A percentile compares a stretch with the other conserved stretches of the same genome.
phyloP scores from a whole-genome alignment of 2,888 invertebrate species.

The Oxytorus armatus region DNA sequence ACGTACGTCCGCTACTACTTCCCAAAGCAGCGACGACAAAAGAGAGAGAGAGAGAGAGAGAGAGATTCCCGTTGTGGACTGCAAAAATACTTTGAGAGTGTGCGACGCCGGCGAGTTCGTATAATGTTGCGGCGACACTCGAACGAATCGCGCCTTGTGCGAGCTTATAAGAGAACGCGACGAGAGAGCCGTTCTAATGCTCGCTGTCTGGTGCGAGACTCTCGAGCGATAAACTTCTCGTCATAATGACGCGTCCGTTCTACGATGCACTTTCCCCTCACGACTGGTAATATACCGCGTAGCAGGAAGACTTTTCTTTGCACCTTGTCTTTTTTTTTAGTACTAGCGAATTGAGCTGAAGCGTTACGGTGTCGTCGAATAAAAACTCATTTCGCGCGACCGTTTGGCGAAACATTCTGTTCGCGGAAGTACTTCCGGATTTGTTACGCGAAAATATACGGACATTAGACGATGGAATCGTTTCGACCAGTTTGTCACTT shows the following conservation, averaged over 20 bases:
- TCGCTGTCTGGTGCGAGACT: conserved; percentile 46
- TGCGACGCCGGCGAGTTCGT: conserved; percentile 8
- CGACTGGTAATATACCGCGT: conserved; percentile 45
- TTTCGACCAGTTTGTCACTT: no score
- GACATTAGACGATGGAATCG: conserved; percentile 22
- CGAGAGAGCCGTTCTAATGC: conserved; percentile 52
- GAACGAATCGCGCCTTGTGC: conserved; percentile 44
- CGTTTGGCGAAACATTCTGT: not conserved
- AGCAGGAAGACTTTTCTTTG: conserved; percentile 39
- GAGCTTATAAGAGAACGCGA: conserved; percentile 16
- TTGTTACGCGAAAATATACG: conserved; percentile 9
- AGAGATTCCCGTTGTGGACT: conserved; percentile 18
- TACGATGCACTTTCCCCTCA: conserved; percentile 62
- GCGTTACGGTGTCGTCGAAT: conserved; percentile 12
- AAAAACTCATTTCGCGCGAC: conserved; percentile 20
- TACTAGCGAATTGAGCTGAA: conserved; percentile 34
- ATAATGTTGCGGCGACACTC: conserved; percentile 37
- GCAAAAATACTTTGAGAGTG: conserved; percentile 4
- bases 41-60: no score
- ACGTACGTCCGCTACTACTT: conserved; percentile 48
- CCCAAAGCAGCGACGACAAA: conserved; percentile 28
- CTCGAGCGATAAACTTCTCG: conserved; percentile 56
- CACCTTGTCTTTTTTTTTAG: conserved; percentile 42
- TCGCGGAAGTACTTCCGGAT: conserved; percentile 29
- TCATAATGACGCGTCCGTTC: conserved; percentile 62